phyloP scores from a whole-genome alignment of 2,888 invertebrate genomes.

The Tenthredo distinguenda region DNA sequence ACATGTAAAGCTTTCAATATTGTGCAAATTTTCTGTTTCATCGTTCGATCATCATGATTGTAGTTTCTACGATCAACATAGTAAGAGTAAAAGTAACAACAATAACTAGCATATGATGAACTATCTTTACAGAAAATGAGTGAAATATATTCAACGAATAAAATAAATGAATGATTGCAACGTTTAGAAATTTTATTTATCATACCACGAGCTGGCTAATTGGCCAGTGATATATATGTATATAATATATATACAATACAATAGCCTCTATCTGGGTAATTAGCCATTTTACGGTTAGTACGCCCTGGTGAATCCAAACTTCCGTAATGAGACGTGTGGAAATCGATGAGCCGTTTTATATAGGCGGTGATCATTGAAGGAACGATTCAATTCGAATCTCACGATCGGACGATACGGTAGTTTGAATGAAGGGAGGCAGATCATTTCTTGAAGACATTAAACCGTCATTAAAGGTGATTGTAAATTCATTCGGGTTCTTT shows the following conservation, averaged over 20 bases:
- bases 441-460: not conserved
- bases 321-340: not conserved
- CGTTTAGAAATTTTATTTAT: not conserved
- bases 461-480: not conserved
- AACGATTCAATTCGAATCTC: not conserved
- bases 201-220: not conserved
- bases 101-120: not conserved
- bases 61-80: not conserved
- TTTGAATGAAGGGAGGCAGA: not conserved
- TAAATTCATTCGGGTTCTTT: not conserved
- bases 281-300: not conserved
- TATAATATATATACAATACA: not conserved
- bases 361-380: not conserved
- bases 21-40: conserved; percentile 10
- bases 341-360: not conserved
- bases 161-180: not conserved
- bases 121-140: not conserved
- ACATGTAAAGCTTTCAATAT: conserved; percentile 21
- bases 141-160: not conserved
- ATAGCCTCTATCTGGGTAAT: not conserved
- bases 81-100: not conserved
- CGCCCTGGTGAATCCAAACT: not conserved
- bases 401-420: not conserved
- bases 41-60: not conserved
- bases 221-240: not conserved